Percentiles rank a stretch among this genome's conserved stretches.
Conservation (phyloP, 2,113 vertebrate genomes). For the Tinamus guttatus region DNA sequence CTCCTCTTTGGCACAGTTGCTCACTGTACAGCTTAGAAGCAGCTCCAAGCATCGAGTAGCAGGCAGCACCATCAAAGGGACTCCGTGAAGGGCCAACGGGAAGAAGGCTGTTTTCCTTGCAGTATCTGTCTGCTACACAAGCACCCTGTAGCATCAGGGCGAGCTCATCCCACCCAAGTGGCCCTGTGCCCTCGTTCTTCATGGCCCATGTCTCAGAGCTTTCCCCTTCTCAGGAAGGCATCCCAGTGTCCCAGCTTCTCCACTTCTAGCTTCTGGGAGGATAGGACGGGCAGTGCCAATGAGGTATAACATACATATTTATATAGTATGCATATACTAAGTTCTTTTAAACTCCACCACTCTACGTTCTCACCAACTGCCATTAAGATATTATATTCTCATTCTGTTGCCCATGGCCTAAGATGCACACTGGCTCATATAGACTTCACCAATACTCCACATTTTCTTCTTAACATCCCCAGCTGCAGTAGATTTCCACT, state of each 20-base stretch:
- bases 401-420: not conserved
- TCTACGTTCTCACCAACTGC: not conserved
- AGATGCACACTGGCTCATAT: not conserved
- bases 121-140: not conserved
- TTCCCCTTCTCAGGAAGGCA: not conserved
- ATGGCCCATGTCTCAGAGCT: not conserved
- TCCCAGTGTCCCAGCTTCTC: too few species aligned
- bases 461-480: accelerated
- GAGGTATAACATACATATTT: too few species aligned
- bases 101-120: not conserved
- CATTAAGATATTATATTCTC: not conserved
- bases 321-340: not conserved
- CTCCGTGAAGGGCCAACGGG: not conserved
- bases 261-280: not conserved
- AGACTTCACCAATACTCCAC: too few species aligned
- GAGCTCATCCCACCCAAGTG: not conserved
- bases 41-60: not conserved
- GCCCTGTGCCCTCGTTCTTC: not conserved
- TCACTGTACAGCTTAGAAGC: not conserved
- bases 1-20: not conserved
- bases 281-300: not conserved
- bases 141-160: too few species aligned
- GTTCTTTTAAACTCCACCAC: not conserved
- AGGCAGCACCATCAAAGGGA: accelerated
- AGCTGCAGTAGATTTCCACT: not conserved